Evolutionary conservation across 1,140 invertebrate species (phyloP).

Genomic region (Neodiprion virginianus): DNA sequence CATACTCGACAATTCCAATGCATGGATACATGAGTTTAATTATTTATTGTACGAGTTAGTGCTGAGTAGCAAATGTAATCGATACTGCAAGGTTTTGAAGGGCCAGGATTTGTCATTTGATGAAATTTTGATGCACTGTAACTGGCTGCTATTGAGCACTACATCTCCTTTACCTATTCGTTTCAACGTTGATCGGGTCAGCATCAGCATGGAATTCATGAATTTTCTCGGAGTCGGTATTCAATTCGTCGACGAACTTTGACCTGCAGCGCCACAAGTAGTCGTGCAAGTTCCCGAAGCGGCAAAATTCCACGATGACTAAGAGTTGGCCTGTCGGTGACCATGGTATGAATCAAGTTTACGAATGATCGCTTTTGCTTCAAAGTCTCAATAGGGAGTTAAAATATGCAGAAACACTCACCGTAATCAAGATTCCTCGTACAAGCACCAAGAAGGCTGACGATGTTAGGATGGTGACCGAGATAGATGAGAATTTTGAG

Average conservation of each 20-base stretch:
- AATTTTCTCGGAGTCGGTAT: constrained; percentile 68
- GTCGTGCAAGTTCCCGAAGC: constrained; percentile 88
- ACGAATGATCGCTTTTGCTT: not conserved
- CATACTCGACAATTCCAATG: no score
- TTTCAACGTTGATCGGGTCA: constrained; percentile 62
- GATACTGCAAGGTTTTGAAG: constrained; percentile 57
- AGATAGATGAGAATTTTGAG: constrained; percentile 68
- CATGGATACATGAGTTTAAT: no score
- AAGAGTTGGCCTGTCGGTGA: constrained; percentile 76
- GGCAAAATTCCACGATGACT: constrained; percentile 94
- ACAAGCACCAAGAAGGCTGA: constrained; percentile 92
- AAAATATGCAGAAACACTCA: not conserved
- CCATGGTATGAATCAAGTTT: not conserved
- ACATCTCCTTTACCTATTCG: constrained; percentile 62
- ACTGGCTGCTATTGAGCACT: constrained; percentile 63
- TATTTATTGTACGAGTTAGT: no score
- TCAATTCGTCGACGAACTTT: constrained; percentile 83
- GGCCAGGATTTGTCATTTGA: no score
- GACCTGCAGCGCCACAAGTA: constrained; percentile 80
- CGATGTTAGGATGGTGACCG: constrained; percentile 92
- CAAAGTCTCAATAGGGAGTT: not conserved
- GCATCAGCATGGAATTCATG: constrained; percentile 56
- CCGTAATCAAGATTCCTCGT: constrained; percentile 83
- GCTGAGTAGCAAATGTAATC: no score
- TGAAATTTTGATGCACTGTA: not conserved